These are phyloP conservation scores for Propsilocerus akamusi DNA, from an alignment of 1,140 invertebrate species.

Conservation along the genomic window DNA sequence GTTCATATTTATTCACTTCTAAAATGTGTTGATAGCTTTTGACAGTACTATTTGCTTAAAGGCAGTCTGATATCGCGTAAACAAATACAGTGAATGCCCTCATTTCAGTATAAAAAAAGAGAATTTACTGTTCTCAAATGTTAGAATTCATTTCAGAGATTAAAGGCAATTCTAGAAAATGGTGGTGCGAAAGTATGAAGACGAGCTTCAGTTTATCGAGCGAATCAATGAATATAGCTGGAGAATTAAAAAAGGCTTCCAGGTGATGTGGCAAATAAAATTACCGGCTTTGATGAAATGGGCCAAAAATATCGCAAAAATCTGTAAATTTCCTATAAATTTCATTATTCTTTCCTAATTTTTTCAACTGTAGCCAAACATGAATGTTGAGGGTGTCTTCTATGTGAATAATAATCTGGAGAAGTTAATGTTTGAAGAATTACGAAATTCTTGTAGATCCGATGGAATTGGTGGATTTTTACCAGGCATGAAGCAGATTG, in stretches of 20 bases:
- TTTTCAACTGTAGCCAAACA: slow-evolving; percentile 60
- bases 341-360: background rate
- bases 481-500: slow-evolving; percentile 96
- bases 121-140: too few relatives aligned
- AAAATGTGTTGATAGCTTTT: too few relatives aligned
- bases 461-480: slow-evolving; percentile 88
- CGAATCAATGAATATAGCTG: slow-evolving; percentile 70
- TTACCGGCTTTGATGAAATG: background rate
- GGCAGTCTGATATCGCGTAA: too few relatives aligned
- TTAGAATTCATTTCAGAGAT: too few relatives aligned
- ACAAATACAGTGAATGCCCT: too few relatives aligned
- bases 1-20: background rate
- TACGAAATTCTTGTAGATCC: slow-evolving; percentile 73
- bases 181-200: slow-evolving; percentile 83
- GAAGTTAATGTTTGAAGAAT: slow-evolving; percentile 94
- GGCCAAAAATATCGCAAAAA: too few relatives aligned
- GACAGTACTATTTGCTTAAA: too few relatives aligned
- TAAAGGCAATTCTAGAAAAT: too few relatives aligned
- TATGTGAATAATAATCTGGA: slow-evolving; percentile 91
- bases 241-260: slow-evolving; percentile 97
- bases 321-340: too few relatives aligned
- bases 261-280: slow-evolving; percentile 20
- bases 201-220: slow-evolving; percentile 87
- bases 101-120: too few relatives aligned
- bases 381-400: slow-evolving; percentile 98